These are phyloP conservation scores for Lanius collurio DNA, from an alignment of 2,113 vertebrate genomes.

Conservation along the genomic window DNA sequence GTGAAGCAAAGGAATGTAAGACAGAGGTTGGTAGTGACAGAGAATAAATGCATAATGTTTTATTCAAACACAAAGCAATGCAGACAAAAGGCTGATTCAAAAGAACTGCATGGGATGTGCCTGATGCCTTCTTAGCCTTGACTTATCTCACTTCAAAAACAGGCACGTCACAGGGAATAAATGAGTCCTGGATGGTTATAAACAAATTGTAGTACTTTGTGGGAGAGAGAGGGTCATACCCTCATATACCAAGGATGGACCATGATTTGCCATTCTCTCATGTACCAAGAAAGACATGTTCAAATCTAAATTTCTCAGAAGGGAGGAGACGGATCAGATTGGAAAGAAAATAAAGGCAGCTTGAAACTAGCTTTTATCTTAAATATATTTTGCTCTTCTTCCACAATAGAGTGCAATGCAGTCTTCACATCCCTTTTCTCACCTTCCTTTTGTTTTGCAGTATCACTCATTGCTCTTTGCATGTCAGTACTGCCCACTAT, in stretches of 20 bases:
- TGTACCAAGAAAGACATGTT: neutral
- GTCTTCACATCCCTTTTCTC: neutral
- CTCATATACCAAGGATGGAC: fast-evolving
- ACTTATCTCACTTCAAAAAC: neutral
- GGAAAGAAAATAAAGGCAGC: neutral
- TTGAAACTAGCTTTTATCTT: neutral
- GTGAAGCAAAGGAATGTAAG: neutral
- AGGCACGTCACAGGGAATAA: neutral
- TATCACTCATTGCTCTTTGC: neutral
- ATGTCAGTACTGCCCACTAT: conserved; percentile 1
- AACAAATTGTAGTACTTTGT: neutral
- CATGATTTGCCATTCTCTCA: neutral
- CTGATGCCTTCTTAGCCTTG: neutral
- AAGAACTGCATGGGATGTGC: neutral
- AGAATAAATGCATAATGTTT: neutral
- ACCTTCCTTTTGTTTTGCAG: conserved; percentile 1
- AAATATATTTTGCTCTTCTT: neutral
- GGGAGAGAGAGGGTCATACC: neutral
- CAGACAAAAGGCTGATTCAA: neutral
- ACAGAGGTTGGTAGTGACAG: neutral
- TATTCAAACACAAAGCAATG: neutral
- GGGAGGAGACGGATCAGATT: neutral
- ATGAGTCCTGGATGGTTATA: neutral
- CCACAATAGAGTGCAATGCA: neutral
- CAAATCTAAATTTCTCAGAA: neutral